A percentile compares a stretch with the other conserved stretches of the same genome.
Conservation (phyloP, 2,888 invertebrate species). For the Zygogramma bicolorata region DNA sequence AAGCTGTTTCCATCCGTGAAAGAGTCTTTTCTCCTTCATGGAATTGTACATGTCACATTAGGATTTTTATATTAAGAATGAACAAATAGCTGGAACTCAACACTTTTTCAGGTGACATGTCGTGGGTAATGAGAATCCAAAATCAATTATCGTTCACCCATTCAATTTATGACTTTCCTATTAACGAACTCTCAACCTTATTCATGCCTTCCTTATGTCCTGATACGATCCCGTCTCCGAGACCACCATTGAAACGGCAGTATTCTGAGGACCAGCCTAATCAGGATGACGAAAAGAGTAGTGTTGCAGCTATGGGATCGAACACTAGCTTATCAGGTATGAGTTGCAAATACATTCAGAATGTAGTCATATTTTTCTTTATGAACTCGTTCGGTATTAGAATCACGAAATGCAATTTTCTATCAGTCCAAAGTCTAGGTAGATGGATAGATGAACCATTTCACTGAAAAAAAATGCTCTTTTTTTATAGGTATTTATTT, state of each 20-base stretch:
- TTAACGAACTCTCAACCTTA: constrained; percentile 81
- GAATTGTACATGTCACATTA: too few relatives aligned
- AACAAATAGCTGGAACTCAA: neutral
- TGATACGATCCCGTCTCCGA: constrained; percentile 33
- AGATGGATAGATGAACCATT: constrained; percentile 1
- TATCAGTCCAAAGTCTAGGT: too few relatives aligned
- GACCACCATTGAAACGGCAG: constrained; percentile 49
- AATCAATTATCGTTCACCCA: constrained; percentile 78
- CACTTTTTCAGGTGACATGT: constrained; percentile 75
- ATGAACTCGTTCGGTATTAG: neutral
- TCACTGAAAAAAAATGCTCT: neutral
- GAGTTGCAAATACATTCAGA: too few relatives aligned
- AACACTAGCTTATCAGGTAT: constrained; percentile 40
- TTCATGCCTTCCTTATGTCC: constrained; percentile 72
- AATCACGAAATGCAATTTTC: too few relatives aligned
- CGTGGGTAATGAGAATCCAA: constrained; percentile 94
- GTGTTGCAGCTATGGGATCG: constrained; percentile 25
- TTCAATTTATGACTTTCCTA: constrained; percentile 71
- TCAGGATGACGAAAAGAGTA: constrained; percentile 30
- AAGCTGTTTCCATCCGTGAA: too few relatives aligned
- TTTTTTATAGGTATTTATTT: neutral
- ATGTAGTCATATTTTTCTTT: too few relatives aligned
- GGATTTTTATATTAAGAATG: neutral
- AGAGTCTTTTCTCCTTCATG: too few relatives aligned
- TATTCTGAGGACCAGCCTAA: constrained; percentile 43